phyloP scores from a whole-genome alignment of 1,140 invertebrate species.

The Chymomyza costata region DNA sequence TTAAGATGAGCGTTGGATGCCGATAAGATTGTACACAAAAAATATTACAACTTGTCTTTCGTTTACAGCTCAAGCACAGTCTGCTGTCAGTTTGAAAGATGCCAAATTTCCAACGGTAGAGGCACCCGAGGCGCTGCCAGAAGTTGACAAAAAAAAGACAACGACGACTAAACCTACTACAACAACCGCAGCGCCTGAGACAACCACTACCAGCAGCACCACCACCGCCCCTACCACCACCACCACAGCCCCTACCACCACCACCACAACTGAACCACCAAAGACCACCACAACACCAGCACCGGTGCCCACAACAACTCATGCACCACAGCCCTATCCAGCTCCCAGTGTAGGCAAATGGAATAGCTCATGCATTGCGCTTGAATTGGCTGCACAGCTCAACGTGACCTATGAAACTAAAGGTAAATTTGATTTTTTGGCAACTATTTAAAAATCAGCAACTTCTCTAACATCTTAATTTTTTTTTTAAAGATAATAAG shows the following conservation, averaged over 20 bases:
- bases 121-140: slow-evolving; percentile 1
- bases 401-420: slow-evolving; percentile 78
- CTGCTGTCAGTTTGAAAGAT: slow-evolving; percentile 20
- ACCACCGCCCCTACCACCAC: slow-evolving; percentile 24
- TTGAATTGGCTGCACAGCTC: slow-evolving; percentile 80
- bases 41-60: background rate
- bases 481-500: slow-evolving; percentile 43
- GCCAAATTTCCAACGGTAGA: slow-evolving; percentile 15
- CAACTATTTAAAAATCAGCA: background rate
- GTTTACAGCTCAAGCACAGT: slow-evolving; percentile 42
- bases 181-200: slow-evolving; percentile 3
- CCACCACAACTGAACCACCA: slow-evolving; percentile 28
- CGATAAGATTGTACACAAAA: too few species aligned
- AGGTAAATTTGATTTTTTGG: slow-evolving; percentile 58
- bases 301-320: slow-evolving; percentile 42
- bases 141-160: slow-evolving; percentile 7
- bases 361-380: slow-evolving; percentile 78
- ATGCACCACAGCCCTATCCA: slow-evolving; percentile 72
- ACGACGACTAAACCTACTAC: slow-evolving; percentile 21
- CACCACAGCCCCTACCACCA: slow-evolving; percentile 15
- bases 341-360: slow-evolving; percentile 77
- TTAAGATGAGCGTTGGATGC: too few species aligned
- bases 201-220: slow-evolving; percentile 20
- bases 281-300: slow-evolving; percentile 44
- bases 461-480: background rate